phyloP scores from a whole-genome alignment of 92 coral and sea anemone species.

The Palythoa grandiflora region DNA sequence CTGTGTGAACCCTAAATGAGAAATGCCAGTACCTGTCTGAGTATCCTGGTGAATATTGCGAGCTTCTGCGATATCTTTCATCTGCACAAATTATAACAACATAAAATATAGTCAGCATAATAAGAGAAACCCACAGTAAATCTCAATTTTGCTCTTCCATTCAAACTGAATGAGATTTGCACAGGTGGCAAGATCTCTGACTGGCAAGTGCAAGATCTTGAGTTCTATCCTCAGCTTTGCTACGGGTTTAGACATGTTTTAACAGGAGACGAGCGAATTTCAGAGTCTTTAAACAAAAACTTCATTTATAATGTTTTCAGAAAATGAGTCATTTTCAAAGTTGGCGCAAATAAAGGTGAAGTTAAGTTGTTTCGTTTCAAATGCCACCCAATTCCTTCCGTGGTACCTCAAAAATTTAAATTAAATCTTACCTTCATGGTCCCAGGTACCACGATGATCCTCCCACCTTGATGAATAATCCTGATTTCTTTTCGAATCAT shows the following conservation, averaged over 20 bases:
- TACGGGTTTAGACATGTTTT: no score
- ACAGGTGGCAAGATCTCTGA: no score
- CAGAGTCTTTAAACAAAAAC: no score
- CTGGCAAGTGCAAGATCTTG: no score
- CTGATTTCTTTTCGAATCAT: background rate
- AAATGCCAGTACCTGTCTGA: slow-evolving; percentile 9
- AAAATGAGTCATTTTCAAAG: no score
- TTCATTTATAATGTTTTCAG: no score
- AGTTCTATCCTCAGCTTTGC: no score
- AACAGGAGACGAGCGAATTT: no score
- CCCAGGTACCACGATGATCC: slow-evolving; percentile 12
- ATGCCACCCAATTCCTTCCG: no score
- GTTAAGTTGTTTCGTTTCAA: no score
- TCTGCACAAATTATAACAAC: slow-evolving; percentile 11
- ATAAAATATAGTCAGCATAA: background rate
- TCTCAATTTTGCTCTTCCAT: background rate
- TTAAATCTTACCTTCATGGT: slow-evolving; percentile 13
- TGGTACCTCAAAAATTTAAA: background rate
- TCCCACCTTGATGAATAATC: slow-evolving; percentile 34
- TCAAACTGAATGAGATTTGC: no score
- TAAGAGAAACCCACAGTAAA: background rate
- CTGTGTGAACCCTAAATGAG: background rate
- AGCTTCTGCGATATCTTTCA: slow-evolving; percentile 28
- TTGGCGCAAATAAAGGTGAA: no score
- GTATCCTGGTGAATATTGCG: slow-evolving; percentile 10